Conservation (phyloP, 2,797 vertebrate genomes). For the Crocidura indochinensis region DNA sequence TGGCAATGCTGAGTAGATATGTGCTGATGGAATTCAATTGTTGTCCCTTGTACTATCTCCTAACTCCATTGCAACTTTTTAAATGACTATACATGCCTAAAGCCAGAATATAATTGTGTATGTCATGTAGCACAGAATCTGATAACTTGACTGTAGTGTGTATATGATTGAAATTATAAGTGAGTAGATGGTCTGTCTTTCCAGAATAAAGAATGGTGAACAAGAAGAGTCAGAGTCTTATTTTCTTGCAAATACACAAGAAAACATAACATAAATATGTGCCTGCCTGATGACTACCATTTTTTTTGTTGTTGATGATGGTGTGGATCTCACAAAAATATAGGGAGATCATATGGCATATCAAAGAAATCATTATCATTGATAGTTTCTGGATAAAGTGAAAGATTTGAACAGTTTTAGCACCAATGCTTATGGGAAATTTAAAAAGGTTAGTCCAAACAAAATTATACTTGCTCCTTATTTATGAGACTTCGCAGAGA, state of each 20-base stretch:
- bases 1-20: too few species aligned
- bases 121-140: not conserved
- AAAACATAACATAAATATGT: not conserved
- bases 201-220: not conserved
- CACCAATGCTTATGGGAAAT: not conserved
- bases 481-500: not conserved
- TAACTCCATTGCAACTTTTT: not conserved
- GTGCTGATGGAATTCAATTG: too few species aligned
- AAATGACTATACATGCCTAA: not conserved
- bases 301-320: conserved; percentile 35
- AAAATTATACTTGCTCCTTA: not conserved
- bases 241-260: not conserved
- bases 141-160: not conserved
- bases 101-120: not conserved
- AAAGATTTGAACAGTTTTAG: not conserved
- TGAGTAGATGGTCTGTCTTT: not conserved
- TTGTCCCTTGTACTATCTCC: not conserved
- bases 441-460: not conserved
- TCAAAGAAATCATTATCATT: too few species aligned
- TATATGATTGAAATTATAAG: not conserved
- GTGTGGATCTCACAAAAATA: conserved; percentile 1
- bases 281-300: not conserved
- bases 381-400: too few species aligned
- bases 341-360: too few species aligned
- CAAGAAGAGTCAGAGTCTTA: not conserved